These are phyloP conservation scores for Acanthosepion lycidas DNA, from an alignment of 2,888 invertebrate species.

Conservation along the genomic window DNA sequence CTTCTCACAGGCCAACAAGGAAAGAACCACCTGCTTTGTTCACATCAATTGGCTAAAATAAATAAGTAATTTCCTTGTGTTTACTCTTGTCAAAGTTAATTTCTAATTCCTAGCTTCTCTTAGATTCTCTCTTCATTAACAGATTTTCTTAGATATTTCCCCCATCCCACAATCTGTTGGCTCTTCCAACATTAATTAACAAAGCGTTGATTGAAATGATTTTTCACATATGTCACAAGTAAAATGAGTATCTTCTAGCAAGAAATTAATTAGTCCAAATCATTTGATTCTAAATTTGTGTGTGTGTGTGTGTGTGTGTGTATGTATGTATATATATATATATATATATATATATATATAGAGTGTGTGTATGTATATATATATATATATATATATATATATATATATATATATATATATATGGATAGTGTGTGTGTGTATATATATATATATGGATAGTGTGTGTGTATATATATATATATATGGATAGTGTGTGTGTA, in stretches of 20 bases:
- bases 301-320: too few species aligned
- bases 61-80: not conserved
- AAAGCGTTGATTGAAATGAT: not conserved
- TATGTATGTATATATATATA: too few species aligned
- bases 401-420: too few species aligned
- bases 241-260: not conserved
- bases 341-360: too few species aligned
- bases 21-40: not conserved
- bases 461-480: too few species aligned
- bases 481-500: too few species aligned
- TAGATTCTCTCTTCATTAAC: too few species aligned
- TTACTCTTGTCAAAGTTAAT: constrained; percentile 20
- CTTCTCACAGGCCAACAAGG: not conserved
- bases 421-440: too few species aligned
- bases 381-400: too few species aligned
- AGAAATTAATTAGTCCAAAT: not conserved
- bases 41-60: not conserved
- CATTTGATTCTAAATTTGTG: not conserved
- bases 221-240: not conserved
- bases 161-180: not conserved
- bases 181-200: not conserved
- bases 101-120: not conserved
- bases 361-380: too few species aligned
- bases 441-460: too few species aligned
- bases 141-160: not conserved